Base-by-base conservation (phyloP, 64 coral and sea anemone genomes). In the Trachythela sp. region DNA sequence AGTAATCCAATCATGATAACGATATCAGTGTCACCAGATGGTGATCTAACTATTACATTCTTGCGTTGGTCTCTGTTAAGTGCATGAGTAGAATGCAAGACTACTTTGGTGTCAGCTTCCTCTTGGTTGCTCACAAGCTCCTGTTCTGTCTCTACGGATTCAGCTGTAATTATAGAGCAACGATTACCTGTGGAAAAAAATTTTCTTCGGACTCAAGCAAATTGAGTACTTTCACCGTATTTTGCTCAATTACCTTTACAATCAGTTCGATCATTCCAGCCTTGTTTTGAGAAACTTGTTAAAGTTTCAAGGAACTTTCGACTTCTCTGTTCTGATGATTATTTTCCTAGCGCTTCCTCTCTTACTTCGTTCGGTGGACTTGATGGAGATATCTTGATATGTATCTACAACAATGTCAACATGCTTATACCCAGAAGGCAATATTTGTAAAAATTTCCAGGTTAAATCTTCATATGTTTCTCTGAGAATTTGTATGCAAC, bases 21-120 rank as follows among this genome's bases (percentile, higher is more conserved):
- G 4, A 77, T 77, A 77, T 77, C 71, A 77, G 30, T 39, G 36
- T 77, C 71, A 10, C 30, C 71, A 77, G 71, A 77, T 32, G 71
- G 71, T 6, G 71, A 77, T 77, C 17, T 2, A 77, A 77, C 8
- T 10, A 77, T 39, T n/a, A n/a, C n/a, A n/a, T 2, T 77, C 30
- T 39, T 77, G 29, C 2, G 3, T 77, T 39, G 71, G 71, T 6
- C 3, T 77, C 71, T 36, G 6, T 6, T 27, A 10, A 77, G 13
- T 77, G 71, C 29, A 77, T 77, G 71, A 3, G 2, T 77, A 39
- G 7, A 77, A n/a, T 77, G 71, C 32, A 77, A 6, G 30, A 77
- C 6, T 3, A 77, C 30, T n/a, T 77, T 77, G 2, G 71, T 77
- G 32, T 77, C 71, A 3, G 71, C 71, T 17, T 77, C 30, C 36